A percentile compares a stretch with the other conserved stretches of the same genome.
These are phyloP conservation scores for Anthrax anthrax DNA, from an alignment of 2,888 invertebrate species.

Conservation along the genomic window DNA sequence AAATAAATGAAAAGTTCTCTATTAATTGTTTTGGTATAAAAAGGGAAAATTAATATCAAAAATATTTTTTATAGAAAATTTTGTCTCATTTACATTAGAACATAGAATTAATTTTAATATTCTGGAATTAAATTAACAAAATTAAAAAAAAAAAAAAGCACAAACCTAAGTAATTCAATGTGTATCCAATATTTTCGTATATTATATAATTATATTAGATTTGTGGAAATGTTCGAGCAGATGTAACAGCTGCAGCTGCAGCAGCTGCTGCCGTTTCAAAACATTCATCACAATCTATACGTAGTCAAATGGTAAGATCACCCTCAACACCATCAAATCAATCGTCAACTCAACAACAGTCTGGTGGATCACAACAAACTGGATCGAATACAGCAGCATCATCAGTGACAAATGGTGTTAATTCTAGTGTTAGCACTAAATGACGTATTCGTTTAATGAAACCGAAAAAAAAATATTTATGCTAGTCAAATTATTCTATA, in stretches of 20 bases:
- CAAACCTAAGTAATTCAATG: neutral
- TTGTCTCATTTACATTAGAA: too few relatives aligned
- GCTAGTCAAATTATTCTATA: conserved; percentile 36
- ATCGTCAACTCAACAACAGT: conserved; percentile 17
- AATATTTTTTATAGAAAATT: too few relatives aligned
- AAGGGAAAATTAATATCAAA: too few relatives aligned
- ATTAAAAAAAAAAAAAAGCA: too few relatives aligned
- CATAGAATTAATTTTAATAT: too few relatives aligned
- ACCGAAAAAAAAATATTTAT: conserved; percentile 36
- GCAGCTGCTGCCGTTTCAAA: conserved; percentile 17
- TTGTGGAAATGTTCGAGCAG: conserved; percentile 30
- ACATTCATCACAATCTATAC: conserved; percentile 6
- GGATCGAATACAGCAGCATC: conserved; percentile 19
- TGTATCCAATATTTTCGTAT: neutral
- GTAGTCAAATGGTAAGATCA: conserved; percentile 21
- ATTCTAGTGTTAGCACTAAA: conserved; percentile 20
- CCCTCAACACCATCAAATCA: conserved; percentile 20
- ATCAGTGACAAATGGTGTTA: conserved; percentile 12
- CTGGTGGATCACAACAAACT: conserved; percentile 14
- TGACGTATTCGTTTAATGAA: conserved; percentile 37
- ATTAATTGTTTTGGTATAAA: too few relatives aligned
- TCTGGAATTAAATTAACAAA: too few relatives aligned
- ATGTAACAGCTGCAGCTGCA: conserved; percentile 17
- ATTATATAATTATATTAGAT: conserved; percentile 18
- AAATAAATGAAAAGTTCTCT: too few relatives aligned